Percentiles rank a stretch among this genome's conserved stretches.
Evolutionary conservation across 1,140 invertebrate species (phyloP).

Genomic region (Drosophila rufa): DNA sequence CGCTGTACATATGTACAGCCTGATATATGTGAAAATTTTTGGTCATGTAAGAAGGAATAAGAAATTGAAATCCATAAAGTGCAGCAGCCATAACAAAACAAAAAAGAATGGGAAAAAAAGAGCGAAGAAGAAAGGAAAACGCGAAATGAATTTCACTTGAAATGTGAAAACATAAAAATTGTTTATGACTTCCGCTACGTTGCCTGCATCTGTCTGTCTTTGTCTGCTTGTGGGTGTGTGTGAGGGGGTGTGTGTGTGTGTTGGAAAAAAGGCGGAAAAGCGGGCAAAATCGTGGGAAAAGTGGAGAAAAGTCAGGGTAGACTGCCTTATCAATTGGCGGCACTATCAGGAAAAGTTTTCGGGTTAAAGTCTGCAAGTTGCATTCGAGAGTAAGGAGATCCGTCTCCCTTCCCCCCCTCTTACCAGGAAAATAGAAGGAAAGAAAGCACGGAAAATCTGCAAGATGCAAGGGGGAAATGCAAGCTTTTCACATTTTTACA

Average conservation of each 20-base stretch:
- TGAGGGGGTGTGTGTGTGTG: not conserved
- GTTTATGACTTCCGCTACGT: constrained; percentile 81
- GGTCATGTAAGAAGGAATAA: constrained; percentile 65
- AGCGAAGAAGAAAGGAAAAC: constrained; percentile 65
- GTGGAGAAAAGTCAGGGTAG: constrained; percentile 1
- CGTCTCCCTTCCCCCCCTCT: not conserved
- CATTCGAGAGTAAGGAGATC: constrained; percentile 21
- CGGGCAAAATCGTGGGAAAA: constrained; percentile 7
- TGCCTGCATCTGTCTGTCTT: constrained; percentile 58
- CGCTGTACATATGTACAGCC: constrained; percentile 21
- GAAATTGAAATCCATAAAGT: constrained; percentile 79
- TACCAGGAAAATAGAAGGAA: not conserved
- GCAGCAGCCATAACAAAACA: constrained; percentile 76
- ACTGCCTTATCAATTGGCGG: constrained; percentile 49
- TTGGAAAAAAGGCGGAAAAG: constrained; percentile 23
- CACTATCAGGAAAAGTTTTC: constrained; percentile 33
- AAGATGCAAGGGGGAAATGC: not conserved
- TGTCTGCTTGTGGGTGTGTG: constrained; percentile 14
- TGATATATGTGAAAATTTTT: constrained; percentile 54
- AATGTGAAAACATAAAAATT: constrained; percentile 84
- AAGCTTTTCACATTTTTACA: constrained; percentile 4
- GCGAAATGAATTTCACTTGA: constrained; percentile 83
- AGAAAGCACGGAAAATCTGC: constrained; percentile 6
- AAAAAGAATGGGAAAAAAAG: constrained; percentile 34
- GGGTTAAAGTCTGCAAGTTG: constrained; percentile 29